Base-by-base conservation (phyloP, 1,140 invertebrate species). In the Bombus cullumanus region DNA sequence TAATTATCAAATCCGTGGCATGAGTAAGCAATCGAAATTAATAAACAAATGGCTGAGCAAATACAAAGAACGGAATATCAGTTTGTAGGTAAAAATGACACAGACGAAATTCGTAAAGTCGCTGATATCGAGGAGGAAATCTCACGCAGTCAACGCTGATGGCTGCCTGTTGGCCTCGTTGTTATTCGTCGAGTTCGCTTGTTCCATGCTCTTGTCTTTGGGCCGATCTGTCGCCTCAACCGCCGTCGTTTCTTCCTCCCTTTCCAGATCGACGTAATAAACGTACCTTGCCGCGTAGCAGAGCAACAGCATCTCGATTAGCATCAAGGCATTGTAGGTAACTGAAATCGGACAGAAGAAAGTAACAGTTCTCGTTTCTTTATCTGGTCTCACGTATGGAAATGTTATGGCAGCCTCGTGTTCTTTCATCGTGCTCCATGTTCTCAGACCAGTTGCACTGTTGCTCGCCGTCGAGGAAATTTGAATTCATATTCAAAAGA, bases 301-400 rank as follows among this genome's bases (percentile, higher is more conserved):
- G 39, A 95, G 93, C 88, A 95, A 86, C 92, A 95, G 87, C 95
- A 95, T 95, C 88, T 95, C 95, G 92, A 95, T 93, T 93, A 95
- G 86, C 92, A 95, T 94, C 92, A 95, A 91, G 69, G 92, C 85
- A 91, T 95, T 93, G 91, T 92, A 94, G 72, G 94, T 95, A 86
- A 95, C 95, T 95, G 93, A 92, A 95, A 95, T 91, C 72, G 87
- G 90, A 72, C 86, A 87, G 64, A 86, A 68, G 31, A 73, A 81
- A 85, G 83, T 79, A 71, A 83, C 74, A 74, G 73, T 62, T 43
- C 39, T 47, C 13, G 85, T 86, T 62, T 47, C 22, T 82, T 75
- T 85, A 85, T 74, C 79, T 81, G n/a, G 0, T 6, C 37, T 37
- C 53, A 59, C n/a, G 59, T 80, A 80, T 85, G 76, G 76, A 80